A percentile compares a stretch with the other conserved stretches of the same genome.
Evolutionary conservation across 92 coral and sea anemone species (phyloP).

Genomic region (Anthopleura xanthogrammica): DNA sequence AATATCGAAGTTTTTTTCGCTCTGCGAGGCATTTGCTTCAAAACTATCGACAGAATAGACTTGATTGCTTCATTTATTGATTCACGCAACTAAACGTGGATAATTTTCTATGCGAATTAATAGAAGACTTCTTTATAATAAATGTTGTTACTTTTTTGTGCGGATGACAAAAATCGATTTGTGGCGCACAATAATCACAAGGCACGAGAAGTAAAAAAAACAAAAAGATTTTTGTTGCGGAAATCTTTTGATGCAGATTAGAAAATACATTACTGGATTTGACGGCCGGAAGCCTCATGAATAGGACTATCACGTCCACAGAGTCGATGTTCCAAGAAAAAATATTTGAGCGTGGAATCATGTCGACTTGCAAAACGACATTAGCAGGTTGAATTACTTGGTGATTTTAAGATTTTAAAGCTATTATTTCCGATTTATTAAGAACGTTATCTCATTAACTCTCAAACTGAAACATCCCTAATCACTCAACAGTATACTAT

Average conservation of each 20-base stretch:
- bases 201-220: background rate
- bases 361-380: background rate
- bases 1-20: background rate
- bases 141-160: background rate
- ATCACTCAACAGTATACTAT: background rate
- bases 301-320: background rate
- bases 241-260: conserved; percentile 3
- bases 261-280: background rate
- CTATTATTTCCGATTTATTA: background rate
- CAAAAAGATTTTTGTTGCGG: background rate
- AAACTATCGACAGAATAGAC: background rate
- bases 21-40: background rate
- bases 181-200: background rate
- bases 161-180: background rate
- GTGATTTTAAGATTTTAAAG: background rate
- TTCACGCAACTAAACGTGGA: background rate
- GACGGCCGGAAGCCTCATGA: conserved; percentile 3
- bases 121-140: background rate
- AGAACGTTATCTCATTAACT: background rate
- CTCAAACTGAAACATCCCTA: background rate
- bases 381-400: background rate
- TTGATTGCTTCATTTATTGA: background rate
- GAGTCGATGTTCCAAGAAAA: background rate
- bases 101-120: background rate
- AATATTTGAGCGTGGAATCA: too few species aligned